Evolutionary conservation across 2,888 invertebrate species (phyloP).

Genomic region (Electrophaes corylata): DNA sequence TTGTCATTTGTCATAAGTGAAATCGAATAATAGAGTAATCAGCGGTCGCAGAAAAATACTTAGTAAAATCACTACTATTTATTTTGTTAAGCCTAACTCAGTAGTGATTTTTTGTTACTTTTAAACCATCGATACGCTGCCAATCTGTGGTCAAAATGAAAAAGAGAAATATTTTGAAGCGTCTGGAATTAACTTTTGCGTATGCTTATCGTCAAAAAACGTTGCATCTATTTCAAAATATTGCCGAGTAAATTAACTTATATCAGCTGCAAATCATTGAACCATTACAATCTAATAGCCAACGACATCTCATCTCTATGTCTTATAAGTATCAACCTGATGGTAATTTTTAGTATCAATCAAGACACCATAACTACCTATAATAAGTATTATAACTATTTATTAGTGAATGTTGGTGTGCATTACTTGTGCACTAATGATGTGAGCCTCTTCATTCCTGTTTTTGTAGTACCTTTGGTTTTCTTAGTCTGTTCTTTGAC

Average conservation of each 20-base stretch:
- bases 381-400: slow-evolving; percentile 2
- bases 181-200: neutral
- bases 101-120: neutral
- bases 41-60: too few relatives aligned
- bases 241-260: neutral
- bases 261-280: slow-evolving; percentile 6
- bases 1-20: neutral
- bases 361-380: neutral
- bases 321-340: neutral
- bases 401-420: slow-evolving; percentile 25
- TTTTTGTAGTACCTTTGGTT: slow-evolving; percentile 73
- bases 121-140: slow-evolving; percentile 7
- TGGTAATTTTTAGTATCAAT: neutral
- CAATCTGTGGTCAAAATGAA: slow-evolving; percentile 11
- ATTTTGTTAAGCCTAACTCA: too few relatives aligned
- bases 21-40: too few relatives aligned
- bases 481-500: slow-evolving; percentile 80
- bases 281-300: slow-evolving; percentile 3
- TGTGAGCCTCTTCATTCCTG: slow-evolving; percentile 72
- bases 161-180: neutral
- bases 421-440: slow-evolving; percentile 76
- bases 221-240: neutral
- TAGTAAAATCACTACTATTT: too few relatives aligned
- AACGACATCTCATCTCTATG: neutral
- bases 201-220: neutral